A percentile compares a stretch with the other conserved stretches of the same genome.
Conservation (phyloP, 2,888 invertebrate species). For the Nezara viridula region DNA sequence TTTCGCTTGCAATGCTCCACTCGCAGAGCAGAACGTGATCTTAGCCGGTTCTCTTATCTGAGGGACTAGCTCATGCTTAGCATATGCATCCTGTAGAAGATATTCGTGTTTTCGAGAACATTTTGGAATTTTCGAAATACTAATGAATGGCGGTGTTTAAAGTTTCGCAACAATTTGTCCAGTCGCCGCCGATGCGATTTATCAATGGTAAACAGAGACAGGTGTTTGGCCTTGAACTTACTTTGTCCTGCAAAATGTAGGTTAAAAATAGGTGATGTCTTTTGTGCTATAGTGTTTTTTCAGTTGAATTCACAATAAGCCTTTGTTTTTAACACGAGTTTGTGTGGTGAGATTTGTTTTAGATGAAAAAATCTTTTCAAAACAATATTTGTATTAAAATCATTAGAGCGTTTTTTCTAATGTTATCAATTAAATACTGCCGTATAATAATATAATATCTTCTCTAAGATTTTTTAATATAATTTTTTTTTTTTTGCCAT, state of each 20-base stretch:
- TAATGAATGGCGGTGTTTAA: background rate
- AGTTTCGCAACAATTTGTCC: background rate
- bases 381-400: too few relatives aligned
- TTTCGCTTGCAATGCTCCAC: background rate
- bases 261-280: background rate
- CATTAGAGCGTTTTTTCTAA: too few relatives aligned
- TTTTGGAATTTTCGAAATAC: background rate
- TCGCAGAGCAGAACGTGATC: background rate
- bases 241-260: background rate
- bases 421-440: too few relatives aligned
- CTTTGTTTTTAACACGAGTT: too few relatives aligned
- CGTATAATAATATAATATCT: too few relatives aligned
- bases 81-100: background rate
- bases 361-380: too few relatives aligned
- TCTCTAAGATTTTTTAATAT: too few relatives aligned
- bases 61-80: background rate
- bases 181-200: background rate
- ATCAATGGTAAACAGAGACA: background rate
- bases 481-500: too few relatives aligned
- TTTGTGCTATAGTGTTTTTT: background rate
- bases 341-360: too few relatives aligned
- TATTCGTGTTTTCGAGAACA: background rate
- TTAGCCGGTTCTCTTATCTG: background rate
- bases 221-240: background rate
- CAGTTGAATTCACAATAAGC: background rate